Conservation (phyloP, 2,888 invertebrate species). For the Hirtodrosophila confusa region DNA sequence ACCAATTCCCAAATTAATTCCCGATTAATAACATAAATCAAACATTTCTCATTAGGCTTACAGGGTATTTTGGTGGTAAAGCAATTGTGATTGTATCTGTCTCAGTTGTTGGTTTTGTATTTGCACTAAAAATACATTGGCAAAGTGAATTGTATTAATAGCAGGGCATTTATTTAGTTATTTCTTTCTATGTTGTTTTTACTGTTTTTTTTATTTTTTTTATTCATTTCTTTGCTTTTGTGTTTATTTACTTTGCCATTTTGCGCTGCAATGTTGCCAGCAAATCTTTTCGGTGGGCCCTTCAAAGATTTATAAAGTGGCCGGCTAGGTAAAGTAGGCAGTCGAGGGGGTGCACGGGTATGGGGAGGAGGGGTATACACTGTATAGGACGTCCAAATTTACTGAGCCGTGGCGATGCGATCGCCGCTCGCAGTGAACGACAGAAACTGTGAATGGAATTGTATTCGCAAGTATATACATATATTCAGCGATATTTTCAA, state of each 20-base stretch:
- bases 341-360: not conserved
- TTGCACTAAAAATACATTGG: slow-evolving; percentile 79
- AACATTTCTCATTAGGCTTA: not conserved
- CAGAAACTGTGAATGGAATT: slow-evolving; percentile 78
- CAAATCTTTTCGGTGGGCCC: slow-evolving; percentile 61
- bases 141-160: slow-evolving; percentile 83
- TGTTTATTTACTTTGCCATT: slow-evolving; percentile 78
- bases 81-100: slow-evolving; percentile 1
- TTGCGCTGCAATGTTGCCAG: slow-evolving; percentile 50
- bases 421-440: slow-evolving; percentile 52
- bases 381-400: slow-evolving; percentile 61
- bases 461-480: slow-evolving; percentile 46
- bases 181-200: slow-evolving; percentile 65
- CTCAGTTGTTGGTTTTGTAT: slow-evolving; percentile 55
- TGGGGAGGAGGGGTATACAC: not conserved
- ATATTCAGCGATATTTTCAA: slow-evolving; percentile 35
- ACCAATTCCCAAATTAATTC: too few relatives aligned
- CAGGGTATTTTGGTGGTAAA: slow-evolving; percentile 23
- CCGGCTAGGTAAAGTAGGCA: slow-evolving; percentile 31
- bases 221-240: slow-evolving; percentile 51
- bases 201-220: slow-evolving; percentile 32
- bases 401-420: slow-evolving; percentile 76
- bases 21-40: too few relatives aligned
- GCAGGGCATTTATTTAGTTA: slow-evolving; percentile 80
- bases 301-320: slow-evolving; percentile 76